Evolutionary conservation across 2,888 invertebrate species (phyloP), one percentile per base, ranked within the genome.

Genomic region (Clistopyga incitator): DNA sequence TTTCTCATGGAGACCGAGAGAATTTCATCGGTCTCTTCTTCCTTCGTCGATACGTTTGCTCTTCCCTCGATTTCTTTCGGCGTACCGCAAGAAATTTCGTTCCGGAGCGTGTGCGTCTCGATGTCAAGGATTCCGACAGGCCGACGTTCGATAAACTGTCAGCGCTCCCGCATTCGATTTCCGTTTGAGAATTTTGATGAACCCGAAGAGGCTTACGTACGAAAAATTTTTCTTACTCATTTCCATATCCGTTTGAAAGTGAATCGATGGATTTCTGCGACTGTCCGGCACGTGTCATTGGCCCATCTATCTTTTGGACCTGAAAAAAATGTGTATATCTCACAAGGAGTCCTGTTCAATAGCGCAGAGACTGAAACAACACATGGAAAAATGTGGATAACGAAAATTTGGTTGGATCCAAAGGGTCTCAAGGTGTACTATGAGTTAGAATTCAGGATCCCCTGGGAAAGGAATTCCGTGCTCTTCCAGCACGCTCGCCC

Each of bases 401-500:
- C 34, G 34, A 38, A 38, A 38, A 38, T 38, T 38, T 38, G 38
- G 38, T 38, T 38, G 38, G 10, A n/a, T n/a, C n/a, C n/a, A n/a
- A n/a, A n/a, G n/a, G n/a, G n/a, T n/a, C n/a, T n/a, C n/a, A n/a
- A n/a, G n/a, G n/a, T n/a, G n/a, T n/a, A n/a, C n/a, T n/a, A n/a
- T n/a, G n/a, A n/a, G n/a, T n/a, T 64, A 76, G 54, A 74, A 80
- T 78, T 64, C 65, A 65, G 70, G 78, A 74, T 79, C 76, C 79
- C 82, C 85, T 86, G 86, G 86, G 86, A 86, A 86, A 70, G 86
- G 86, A 86, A 86, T 86, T 82, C 81, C 56, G 72, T 74, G 74
- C 68, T 68, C 65, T 59, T 45, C 65, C 23, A 78, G 75, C 72
- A 54, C n/a, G n/a, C n/a, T 61, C 50, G 78, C 56, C 67, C 64